Conservation (phyloP, 2,888 invertebrate species). For the Drosophila neotestacea region DNA sequence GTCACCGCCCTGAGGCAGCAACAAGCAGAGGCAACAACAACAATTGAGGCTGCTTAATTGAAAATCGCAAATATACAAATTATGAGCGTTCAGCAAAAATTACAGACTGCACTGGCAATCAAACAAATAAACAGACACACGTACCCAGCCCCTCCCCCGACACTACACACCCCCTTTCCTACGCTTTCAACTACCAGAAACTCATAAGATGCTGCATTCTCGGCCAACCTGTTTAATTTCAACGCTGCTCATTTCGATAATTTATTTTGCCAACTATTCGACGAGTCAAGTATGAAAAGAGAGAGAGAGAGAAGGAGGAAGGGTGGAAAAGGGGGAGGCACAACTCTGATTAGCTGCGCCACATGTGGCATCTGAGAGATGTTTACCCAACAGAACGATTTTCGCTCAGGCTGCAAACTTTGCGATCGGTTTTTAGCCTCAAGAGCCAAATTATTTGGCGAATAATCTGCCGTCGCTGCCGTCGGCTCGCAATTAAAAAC, state of each 20-base stretch:
- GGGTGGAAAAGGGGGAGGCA: neutral
- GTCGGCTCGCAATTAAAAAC: constrained; percentile 75
- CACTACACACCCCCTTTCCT: neutral
- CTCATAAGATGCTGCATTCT: constrained; percentile 55
- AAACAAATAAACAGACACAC: constrained; percentile 74
- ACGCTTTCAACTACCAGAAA: neutral
- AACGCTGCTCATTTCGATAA: constrained; percentile 75
- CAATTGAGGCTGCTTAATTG: constrained; percentile 66
- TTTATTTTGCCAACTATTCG: constrained; percentile 73
- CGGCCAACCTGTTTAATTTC: constrained; percentile 80
- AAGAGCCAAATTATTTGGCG: constrained; percentile 84
- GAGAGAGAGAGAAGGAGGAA: neutral
- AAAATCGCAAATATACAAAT: constrained; percentile 76
- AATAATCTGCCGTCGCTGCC: constrained; percentile 77
- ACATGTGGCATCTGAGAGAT: constrained; percentile 44
- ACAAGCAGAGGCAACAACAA: constrained; percentile 4
- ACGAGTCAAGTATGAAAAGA: constrained; percentile 11
- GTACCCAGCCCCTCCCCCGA: neutral
- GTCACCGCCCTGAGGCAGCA: constrained; percentile 63
- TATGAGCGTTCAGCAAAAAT: constrained; percentile 58
- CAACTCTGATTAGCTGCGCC: constrained; percentile 56
- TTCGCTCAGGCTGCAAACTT: constrained; percentile 61
- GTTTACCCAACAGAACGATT: constrained; percentile 60
- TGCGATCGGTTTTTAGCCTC: constrained; percentile 47
- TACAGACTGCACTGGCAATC: constrained; percentile 57